These are phyloP conservation scores for Catonia carolina DNA, from an alignment of 2,888 invertebrate genomes.

Conservation along the genomic window DNA sequence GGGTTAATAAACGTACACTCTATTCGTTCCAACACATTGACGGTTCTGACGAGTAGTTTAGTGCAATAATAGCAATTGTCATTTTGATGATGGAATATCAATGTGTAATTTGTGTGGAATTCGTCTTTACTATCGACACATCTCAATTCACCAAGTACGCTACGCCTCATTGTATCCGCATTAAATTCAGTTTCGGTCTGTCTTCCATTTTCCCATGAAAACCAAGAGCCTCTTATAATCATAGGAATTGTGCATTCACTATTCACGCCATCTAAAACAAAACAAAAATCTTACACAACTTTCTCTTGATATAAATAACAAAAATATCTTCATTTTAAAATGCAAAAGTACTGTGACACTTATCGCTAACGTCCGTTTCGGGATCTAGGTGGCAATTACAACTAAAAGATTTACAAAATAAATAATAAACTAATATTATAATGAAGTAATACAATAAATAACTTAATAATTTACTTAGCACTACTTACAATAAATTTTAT, in stretches of 20 bases:
- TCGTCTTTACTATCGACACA: conserved; percentile 69
- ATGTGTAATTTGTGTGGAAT: conserved; percentile 73
- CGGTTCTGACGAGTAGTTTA: conserved; percentile 73
- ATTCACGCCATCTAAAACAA: no score
- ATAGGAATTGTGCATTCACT: conserved; percentile 62
- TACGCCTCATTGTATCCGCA: conserved; percentile 66
- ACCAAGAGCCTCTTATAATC: conserved; percentile 81
- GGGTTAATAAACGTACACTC: conserved; percentile 73
- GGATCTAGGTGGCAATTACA: no score
- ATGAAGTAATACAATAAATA: no score
- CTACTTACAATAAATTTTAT: no score
- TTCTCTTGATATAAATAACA: no score
- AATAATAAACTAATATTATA: no score
- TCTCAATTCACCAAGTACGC: conserved; percentile 47
- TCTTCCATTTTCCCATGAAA: conserved; percentile 80
- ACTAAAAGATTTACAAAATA: no score
- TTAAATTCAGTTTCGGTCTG: conserved; percentile 79
- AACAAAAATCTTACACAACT: no score
- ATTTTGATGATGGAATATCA: conserved; percentile 57
- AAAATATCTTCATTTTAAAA: no score
- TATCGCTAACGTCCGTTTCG: no score
- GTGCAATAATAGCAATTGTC: conserved; percentile 76
- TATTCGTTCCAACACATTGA: conserved; percentile 82
- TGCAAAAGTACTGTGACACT: no score
- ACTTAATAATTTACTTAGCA: no score